Evolutionary conservation across 2,888 invertebrate species (phyloP), one percentile per base, ranked within the genome.

Genomic region (Kryphioiulus occultus): DNA sequence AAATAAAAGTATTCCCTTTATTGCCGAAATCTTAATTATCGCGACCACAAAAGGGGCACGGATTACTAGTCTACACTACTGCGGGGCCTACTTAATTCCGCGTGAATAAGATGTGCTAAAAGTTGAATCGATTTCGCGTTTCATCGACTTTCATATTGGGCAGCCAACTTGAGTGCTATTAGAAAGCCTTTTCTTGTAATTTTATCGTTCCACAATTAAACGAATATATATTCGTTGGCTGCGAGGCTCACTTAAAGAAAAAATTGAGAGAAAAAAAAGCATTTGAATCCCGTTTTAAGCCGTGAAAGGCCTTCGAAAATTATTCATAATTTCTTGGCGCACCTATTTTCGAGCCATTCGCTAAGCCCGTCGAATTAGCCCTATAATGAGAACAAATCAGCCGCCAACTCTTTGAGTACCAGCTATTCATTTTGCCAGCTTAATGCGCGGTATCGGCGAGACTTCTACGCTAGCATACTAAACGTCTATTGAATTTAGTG

Each of bases 1-100:
- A 53, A 53, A 53, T 53, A 53, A 53, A 53, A 53, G 53, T 53
- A 53, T 53, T 53, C n/a, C n/a, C 53, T 53, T 53, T 53, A n/a
- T 53, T 53, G 53, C 53, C 53, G n/a, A 53, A 53, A 53, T 53
- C 53, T 53, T 53, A 53, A 53, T 53, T 53, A n/a, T 53, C 53
- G 53, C n/a, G n/a, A 53, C 53, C n/a, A 0, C 53, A 53, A 53
- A n/a, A 5, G n/a, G 53, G 53, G 53, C n/a, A 0, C 53, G n/a
- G 53, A 53, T 53, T 53, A 53, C 53, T 53, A n/a, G n/a, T n/a
- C 53, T n/a, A 19, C 19, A 53, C 53, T 53, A 19, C 53, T 53
- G 53, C 53, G n/a, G 53, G 53, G 53, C 53, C 53, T n/a, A 53
- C 53, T 53, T 53, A 53, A 53, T 19, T 53, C 53, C 53, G 53